phyloP scores from a whole-genome alignment of 2,888 invertebrate genomes.

The Thereva nobilitata region DNA sequence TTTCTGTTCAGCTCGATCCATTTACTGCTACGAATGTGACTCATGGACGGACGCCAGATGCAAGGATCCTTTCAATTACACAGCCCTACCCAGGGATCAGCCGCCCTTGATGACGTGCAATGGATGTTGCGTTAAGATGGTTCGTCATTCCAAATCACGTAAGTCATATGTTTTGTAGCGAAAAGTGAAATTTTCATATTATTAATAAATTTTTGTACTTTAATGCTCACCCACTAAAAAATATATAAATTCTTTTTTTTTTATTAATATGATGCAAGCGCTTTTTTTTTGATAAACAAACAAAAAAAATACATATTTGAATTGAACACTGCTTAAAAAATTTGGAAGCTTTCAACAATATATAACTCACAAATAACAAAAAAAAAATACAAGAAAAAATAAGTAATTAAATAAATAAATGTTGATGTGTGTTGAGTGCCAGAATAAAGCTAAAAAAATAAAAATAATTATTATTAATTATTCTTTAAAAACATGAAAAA shows the following conservation, averaged over 20 bases:
- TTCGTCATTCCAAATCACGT: slow-evolving; percentile 88
- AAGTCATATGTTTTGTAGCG: slow-evolving; percentile 58
- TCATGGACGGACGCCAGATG: slow-evolving; percentile 89
- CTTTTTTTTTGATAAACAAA: no score
- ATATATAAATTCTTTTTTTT: neutral
- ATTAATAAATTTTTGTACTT: slow-evolving; percentile 4
- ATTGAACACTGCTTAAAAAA: no score
- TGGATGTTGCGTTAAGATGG: slow-evolving; percentile 95
- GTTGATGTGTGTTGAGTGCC: no score
- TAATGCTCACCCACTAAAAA: neutral
- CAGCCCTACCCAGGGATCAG: slow-evolving; percentile 82
- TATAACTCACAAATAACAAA: no score
- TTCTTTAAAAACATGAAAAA: slow-evolving; percentile 11
- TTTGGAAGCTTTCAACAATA: no score
- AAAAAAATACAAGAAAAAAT: no score
- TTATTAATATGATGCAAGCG: no score
- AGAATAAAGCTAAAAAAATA: neutral
- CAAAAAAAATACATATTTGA: no score
- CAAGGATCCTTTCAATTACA: slow-evolving; percentile 92
- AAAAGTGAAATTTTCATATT: slow-evolving; percentile 12
- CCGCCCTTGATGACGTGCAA: slow-evolving; percentile 87
- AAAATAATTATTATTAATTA: neutral
- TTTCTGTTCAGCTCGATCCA: slow-evolving; percentile 72
- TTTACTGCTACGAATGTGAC: slow-evolving; percentile 93
- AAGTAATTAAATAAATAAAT: no score